Conservation (phyloP, 2,113 vertebrate species). For the Mastomys coucha region DNA sequence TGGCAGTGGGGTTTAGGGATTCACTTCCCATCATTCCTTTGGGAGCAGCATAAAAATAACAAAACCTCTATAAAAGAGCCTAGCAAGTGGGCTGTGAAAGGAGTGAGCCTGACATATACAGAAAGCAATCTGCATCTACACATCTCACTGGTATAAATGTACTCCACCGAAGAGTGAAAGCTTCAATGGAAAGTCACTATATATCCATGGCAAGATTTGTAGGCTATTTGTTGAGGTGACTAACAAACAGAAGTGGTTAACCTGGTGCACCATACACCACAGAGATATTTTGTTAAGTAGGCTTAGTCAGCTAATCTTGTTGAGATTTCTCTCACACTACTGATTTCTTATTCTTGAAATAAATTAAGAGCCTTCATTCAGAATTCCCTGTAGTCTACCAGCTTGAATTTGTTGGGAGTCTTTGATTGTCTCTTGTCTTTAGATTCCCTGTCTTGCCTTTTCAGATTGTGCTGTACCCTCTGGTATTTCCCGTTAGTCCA, state of each 20-base stretch:
- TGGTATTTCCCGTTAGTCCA: constrained; percentile 79
- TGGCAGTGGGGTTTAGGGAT: background rate
- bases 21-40: constrained; percentile 71
- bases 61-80: constrained; percentile 79
- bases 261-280: constrained; percentile 77
- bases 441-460: constrained; percentile 78
- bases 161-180: constrained; percentile 79
- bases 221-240: constrained; percentile 77
- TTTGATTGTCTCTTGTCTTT: constrained; percentile 84
- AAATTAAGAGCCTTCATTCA: constrained; percentile 84
- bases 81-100: constrained; percentile 75
- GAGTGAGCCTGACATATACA: constrained; percentile 71
- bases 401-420: constrained; percentile 81
- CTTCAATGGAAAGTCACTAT: constrained; percentile 80
- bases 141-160: constrained; percentile 77
- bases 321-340: constrained; percentile 82
- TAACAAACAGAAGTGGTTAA: constrained; percentile 82
- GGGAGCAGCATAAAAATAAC: constrained; percentile 75
- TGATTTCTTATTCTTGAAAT: constrained; percentile 84
- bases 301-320: constrained; percentile 84
- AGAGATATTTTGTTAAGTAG: constrained; percentile 82
- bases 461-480: constrained; percentile 78
- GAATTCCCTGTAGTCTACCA: constrained; percentile 81
- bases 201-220: constrained; percentile 73
- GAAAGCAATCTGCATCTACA: constrained; percentile 79